phyloP scores from a whole-genome alignment of 1,140 invertebrate species.

The Drosophila equinoxialis region DNA sequence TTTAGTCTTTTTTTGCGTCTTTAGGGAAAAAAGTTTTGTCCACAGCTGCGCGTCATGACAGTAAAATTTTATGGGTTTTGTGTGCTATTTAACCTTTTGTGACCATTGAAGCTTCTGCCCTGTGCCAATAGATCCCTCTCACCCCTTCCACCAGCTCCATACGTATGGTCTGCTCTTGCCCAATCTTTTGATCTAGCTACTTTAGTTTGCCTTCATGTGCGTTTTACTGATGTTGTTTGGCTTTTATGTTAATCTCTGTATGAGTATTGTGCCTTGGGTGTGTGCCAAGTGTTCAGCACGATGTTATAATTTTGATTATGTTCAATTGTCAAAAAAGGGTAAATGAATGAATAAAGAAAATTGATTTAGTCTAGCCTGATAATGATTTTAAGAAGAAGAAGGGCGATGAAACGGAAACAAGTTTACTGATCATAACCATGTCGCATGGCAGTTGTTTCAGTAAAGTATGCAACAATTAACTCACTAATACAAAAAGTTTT shows the following conservation, averaged over 20 bases:
- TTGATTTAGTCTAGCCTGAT: background rate
- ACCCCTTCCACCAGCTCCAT: background rate
- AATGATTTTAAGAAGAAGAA: background rate
- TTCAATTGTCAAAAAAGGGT: background rate
- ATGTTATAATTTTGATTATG: background rate
- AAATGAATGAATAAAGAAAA: background rate
- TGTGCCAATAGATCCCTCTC: slow-evolving; percentile 15
- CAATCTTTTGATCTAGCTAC: slow-evolving; percentile 21
- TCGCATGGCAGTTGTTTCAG: no score
- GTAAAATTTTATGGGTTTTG: slow-evolving; percentile 74
- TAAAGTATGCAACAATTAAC: background rate
- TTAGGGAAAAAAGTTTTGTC: slow-evolving; percentile 38
- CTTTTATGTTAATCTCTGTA: slow-evolving; percentile 13
- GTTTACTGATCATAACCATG: background rate
- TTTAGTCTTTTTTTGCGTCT: slow-evolving; percentile 24
- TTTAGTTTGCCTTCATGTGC: slow-evolving; percentile 53
- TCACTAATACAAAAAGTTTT: background rate
- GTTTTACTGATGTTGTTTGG: slow-evolving; percentile 34
- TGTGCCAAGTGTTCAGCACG: background rate
- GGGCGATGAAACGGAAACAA: background rate
- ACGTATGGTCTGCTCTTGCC: background rate
- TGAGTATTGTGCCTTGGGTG: slow-evolving; percentile 1
- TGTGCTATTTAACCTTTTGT: slow-evolving; percentile 75
- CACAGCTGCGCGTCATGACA: slow-evolving; percentile 62
- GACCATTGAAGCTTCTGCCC: slow-evolving; percentile 27